Evolutionary conservation across 2,888 invertebrate genomes (phyloP).

Genomic region (Meiosimyza decipiens): DNA sequence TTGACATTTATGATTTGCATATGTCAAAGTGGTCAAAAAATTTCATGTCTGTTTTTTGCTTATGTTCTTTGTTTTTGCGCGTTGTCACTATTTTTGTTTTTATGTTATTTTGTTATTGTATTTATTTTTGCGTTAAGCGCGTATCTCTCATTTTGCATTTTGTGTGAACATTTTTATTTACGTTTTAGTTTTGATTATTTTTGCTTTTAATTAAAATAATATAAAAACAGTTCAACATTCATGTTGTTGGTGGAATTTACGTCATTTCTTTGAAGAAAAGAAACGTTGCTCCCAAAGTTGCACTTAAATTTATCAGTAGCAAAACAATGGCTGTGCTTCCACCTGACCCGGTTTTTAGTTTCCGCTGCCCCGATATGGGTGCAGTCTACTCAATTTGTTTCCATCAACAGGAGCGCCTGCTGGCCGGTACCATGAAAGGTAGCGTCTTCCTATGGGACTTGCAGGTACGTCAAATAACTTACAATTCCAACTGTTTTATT

Average conservation of each 20-base stretch:
- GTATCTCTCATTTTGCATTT: neutral
- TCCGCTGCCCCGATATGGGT: constrained; percentile 77
- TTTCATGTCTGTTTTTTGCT: no score
- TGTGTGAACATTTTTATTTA: neutral
- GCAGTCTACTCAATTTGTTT: constrained; percentile 80
- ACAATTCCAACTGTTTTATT: no score
- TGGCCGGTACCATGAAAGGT: constrained; percentile 81
- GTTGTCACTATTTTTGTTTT: neutral
- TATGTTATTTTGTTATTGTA: no score
- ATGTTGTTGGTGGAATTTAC: neutral
- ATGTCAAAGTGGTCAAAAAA: no score
- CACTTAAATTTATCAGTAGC: neutral
- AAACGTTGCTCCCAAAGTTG: no score
- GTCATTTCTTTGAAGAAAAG: neutral
- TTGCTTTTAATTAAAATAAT: neutral
- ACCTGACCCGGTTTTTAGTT: constrained; percentile 80
- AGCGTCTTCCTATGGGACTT: constrained; percentile 83
- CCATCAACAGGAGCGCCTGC: constrained; percentile 74
- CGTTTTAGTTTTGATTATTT: neutral
- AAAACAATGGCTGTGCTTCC: constrained; percentile 74
- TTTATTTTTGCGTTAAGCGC: no score
- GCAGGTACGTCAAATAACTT: constrained; percentile 70
- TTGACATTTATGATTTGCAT: no score
- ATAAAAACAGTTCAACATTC: neutral
- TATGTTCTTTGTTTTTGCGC: neutral